Conservation (phyloP, 2,888 invertebrate species). For the Ditula angustiorana region DNA sequence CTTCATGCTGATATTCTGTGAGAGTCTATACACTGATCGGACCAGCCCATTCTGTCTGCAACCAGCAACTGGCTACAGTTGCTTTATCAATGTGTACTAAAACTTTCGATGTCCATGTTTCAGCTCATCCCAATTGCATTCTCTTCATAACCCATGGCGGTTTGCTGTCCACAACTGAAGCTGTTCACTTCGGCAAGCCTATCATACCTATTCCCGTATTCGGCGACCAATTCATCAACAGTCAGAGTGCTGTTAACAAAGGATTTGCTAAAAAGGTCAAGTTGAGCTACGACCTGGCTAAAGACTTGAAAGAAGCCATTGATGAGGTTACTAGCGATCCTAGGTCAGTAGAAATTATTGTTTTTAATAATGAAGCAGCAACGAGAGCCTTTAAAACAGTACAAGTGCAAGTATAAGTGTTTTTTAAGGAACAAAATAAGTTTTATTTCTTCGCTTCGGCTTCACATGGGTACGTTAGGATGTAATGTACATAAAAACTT, state of each 20-base stretch:
- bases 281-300: conserved; percentile 27
- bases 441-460: too few relatives aligned
- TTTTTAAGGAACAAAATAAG: too few relatives aligned
- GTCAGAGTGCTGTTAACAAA: conserved; percentile 34
- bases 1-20: too few relatives aligned
- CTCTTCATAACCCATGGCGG: conserved; percentile 43
- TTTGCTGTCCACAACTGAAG: conserved; percentile 39
- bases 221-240: conserved; percentile 41
- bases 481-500: too few relatives aligned
- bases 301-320: conserved; percentile 34
- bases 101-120: background rate
- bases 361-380: too few relatives aligned
- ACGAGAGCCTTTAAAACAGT: too few relatives aligned
- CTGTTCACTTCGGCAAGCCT: conserved; percentile 40
- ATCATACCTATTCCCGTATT: conserved; percentile 37
- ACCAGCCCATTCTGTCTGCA: too few relatives aligned
- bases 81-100: too few relatives aligned
- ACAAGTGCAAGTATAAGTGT: too few relatives aligned
- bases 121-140: conserved; percentile 41
- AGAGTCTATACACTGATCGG: too few relatives aligned
- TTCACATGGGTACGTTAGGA: too few relatives aligned
- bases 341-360: conserved; percentile 33
- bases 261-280: conserved; percentile 37
- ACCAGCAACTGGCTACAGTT: too few relatives aligned
- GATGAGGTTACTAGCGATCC: conserved; percentile 29